Evolutionary conservation across 2,113 vertebrate species (phyloP).

Genomic region (Sterrhoptilus dennistouni): DNA sequence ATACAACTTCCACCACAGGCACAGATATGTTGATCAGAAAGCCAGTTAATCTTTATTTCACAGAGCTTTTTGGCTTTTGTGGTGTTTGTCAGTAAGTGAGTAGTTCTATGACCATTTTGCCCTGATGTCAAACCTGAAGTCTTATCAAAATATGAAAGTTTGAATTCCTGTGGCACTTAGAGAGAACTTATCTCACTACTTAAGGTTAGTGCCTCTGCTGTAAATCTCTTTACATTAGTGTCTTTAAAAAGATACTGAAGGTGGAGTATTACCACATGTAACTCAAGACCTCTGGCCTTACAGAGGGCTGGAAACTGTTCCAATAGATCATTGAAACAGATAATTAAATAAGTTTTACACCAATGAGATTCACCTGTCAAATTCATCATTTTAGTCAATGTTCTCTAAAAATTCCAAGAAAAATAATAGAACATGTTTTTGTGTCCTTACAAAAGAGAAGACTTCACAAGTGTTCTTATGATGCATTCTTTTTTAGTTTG

Average conservation of each 20-base stretch:
- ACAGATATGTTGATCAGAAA: not conserved
- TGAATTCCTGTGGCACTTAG: not conserved
- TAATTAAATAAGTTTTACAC: not conserved
- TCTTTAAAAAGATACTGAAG: not conserved
- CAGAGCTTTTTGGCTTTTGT: not conserved
- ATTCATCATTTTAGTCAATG: not conserved
- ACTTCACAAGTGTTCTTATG: not conserved
- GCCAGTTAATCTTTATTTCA: not conserved
- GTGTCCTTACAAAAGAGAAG: not conserved
- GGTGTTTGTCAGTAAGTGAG: not conserved
- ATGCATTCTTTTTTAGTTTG: not conserved
- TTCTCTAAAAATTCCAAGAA: not conserved
- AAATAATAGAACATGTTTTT: not conserved
- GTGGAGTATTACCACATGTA: not conserved
- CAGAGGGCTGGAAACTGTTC: not conserved
- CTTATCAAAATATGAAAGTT: fast-evolving
- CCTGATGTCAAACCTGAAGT: not conserved
- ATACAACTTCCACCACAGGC: not conserved
- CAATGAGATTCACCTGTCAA: not conserved
- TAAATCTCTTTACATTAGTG: not conserved
- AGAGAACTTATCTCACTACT: not conserved
- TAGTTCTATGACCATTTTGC: not conserved
- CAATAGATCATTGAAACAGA: not conserved
- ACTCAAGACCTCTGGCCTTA: not conserved
- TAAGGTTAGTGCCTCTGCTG: not conserved